phyloP scores from a whole-genome alignment of 2,113 vertebrate genomes.

The Larimichthys crocea region DNA sequence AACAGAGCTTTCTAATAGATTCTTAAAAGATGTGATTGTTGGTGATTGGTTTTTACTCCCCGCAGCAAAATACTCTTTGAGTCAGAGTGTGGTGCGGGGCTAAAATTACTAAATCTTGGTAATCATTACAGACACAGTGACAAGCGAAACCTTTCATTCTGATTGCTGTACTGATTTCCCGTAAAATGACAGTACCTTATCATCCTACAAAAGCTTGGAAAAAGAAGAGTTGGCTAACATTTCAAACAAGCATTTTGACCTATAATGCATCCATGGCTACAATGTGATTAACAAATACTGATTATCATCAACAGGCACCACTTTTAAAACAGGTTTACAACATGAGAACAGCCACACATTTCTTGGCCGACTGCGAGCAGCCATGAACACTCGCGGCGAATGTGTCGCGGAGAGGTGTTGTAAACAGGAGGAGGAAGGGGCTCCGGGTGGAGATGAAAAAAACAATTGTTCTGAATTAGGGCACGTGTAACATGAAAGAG shows the following conservation, averaged over 20 bases:
- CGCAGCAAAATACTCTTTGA: constrained; percentile 24
- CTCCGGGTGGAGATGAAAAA: constrained; percentile 22
- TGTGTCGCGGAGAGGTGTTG: constrained; percentile 24
- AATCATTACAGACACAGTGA: constrained; percentile 27
- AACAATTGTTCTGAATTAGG: constrained; percentile 42
- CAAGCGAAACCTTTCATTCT: constrained; percentile 33
- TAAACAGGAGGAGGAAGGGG: constrained; percentile 26
- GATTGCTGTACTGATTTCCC: constrained; percentile 35
- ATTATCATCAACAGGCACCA: constrained; percentile 65
- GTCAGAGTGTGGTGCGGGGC: constrained; percentile 11
- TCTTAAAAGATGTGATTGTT: constrained; percentile 33
- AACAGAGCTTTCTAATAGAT: constrained; percentile 38
- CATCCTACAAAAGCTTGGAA: constrained; percentile 9
- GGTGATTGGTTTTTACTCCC: constrained; percentile 23
- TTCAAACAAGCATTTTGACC: constrained; percentile 35
- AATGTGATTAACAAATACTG: constrained; percentile 37
- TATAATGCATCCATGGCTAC: constrained; percentile 47
- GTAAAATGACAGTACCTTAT: constrained; percentile 23
- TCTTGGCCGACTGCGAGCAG: constrained; percentile 4
- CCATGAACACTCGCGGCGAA: constrained; percentile 25
- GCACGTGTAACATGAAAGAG: constrained; percentile 32
- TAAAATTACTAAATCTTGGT: constrained; percentile 21
- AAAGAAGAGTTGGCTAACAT: constrained; percentile 14
- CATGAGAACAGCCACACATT: constrained; percentile 26
- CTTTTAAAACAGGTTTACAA: constrained; percentile 58